Percentiles rank a stretch among this genome's conserved stretches.
phyloP scores from a whole-genome alignment of 2,888 invertebrate genomes.

The Neoitamus cyanurus region DNA sequence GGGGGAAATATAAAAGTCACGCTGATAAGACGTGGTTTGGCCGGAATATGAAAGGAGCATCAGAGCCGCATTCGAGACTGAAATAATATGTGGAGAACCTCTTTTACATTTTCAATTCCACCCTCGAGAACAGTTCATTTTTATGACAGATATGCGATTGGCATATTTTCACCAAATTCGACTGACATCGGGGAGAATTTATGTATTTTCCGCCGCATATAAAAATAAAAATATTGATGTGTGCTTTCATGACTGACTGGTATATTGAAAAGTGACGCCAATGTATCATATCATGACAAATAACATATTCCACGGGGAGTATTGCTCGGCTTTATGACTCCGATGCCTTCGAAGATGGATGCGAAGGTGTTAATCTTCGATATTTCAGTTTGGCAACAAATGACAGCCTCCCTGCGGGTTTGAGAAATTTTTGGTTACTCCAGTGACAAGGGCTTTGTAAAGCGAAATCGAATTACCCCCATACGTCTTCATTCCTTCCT shows the following conservation, averaged over 20 bases:
- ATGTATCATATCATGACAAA: constrained; percentile 11
- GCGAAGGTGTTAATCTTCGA: not conserved
- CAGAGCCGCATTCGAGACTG: not conserved
- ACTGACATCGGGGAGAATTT: constrained; percentile 34
- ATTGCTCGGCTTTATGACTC: not conserved
- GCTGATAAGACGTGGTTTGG: not conserved
- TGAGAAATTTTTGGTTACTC: not conserved
- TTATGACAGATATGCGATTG: constrained; percentile 51
- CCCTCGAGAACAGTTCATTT: constrained; percentile 49
- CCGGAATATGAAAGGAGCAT: not conserved
- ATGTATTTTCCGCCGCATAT: not conserved
- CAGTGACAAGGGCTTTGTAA: not conserved
- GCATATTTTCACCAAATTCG: constrained; percentile 49
- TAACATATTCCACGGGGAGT: not conserved
- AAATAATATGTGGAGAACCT: constrained; percentile 24
- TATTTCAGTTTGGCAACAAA: not conserved
- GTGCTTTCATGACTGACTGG: constrained; percentile 18
- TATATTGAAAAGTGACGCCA: constrained; percentile 16
- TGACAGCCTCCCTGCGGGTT: not conserved
- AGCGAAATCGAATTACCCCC: not conserved
- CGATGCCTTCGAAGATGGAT: not conserved
- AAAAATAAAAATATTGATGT: constrained; percentile 2
- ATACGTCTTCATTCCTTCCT: not conserved
- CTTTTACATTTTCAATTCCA: constrained; percentile 42
- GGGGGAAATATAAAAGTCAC: constrained; percentile 23